Evolutionary conservation across 2,113 vertebrate species (phyloP), one percentile per base, ranked within the genome.

Genomic region (Prunella himalayana): DNA sequence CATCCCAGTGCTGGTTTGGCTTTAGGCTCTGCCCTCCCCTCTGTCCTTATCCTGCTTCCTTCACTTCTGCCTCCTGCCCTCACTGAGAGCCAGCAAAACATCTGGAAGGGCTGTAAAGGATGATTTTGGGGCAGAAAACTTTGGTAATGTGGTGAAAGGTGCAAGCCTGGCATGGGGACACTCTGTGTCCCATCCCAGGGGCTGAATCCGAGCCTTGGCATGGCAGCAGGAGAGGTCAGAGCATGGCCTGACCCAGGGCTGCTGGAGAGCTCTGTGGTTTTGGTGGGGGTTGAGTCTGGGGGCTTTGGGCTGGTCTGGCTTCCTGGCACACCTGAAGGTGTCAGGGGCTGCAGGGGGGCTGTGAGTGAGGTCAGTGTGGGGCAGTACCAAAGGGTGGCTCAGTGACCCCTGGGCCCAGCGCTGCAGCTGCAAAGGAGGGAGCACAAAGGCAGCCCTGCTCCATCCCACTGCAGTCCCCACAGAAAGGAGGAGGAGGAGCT

Each of bases 381-480:
- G 4, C 28, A 41, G 13, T 20, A 16, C 1, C 77, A 64, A 1
- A 28, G 13, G 10, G 31, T 11, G 18, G 56, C 75, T 15, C 41
- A 57, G 44, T 49, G 65, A 15, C 13, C 44, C 28, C 35, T 12
- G 33, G 15, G 41, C 16, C 41, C 56, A 78, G 56, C 8, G 0
- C 8, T 79, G 20, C 47, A 82, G 41, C 37, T 57, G 59, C 35
- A 19, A 7, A 72, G 45, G 31, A 63, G 16, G 53, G 30, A 63
- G 57, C 22, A 30, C 0, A 2, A 44, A 11, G 30, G 17, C 72
- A 76, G 41, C 21, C 15, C 21, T 75, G 82, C 60, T 73, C 50
- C 1, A 2, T 35, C 39, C 27, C 22, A 3, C 1, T 47, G 70
- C 16, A 7, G 4, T 41, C 30, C 16, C 42, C 35, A 6, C 13